These are phyloP conservation scores for Hypocryptadius cinnamomeus DNA, from an alignment of 2,113 vertebrate genomes.

Conservation along the genomic window DNA sequence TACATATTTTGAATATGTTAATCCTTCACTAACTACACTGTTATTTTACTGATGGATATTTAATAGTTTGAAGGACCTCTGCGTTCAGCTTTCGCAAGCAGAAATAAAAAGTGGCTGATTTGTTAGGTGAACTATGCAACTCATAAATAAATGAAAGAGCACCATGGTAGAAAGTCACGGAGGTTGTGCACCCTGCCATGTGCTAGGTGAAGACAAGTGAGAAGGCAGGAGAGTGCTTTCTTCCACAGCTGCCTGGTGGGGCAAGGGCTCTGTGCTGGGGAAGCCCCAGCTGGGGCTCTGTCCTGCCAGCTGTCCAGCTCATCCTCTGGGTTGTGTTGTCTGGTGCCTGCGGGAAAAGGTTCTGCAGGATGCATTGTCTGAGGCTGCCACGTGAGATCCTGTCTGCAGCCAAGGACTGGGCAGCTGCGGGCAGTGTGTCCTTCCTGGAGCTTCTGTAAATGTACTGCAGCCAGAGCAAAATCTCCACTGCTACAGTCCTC, in stretches of 20 bases:
- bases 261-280: background rate
- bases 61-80: background rate
- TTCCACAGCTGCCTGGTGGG: background rate
- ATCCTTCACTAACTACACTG: background rate
- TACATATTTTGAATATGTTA: conserved; percentile 18
- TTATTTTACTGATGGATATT: background rate
- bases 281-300: background rate
- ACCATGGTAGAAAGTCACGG: background rate
- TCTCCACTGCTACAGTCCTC: background rate
- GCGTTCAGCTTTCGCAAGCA: background rate
- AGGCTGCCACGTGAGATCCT: background rate
- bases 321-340: background rate
- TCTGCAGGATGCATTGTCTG: background rate
- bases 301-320: background rate
- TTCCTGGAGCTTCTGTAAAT: background rate
- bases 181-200: background rate
- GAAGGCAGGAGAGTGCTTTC: background rate
- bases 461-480: background rate
- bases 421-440: background rate
- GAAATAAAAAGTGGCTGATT: background rate
- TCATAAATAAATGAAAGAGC: background rate
- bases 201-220: background rate
- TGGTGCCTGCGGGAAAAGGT: background rate
- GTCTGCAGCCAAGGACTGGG: background rate
- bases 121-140: background rate